These are phyloP conservation scores for Margarornis squamiger DNA, from an alignment of 2,797 vertebrate species.

Conservation along the genomic window DNA sequence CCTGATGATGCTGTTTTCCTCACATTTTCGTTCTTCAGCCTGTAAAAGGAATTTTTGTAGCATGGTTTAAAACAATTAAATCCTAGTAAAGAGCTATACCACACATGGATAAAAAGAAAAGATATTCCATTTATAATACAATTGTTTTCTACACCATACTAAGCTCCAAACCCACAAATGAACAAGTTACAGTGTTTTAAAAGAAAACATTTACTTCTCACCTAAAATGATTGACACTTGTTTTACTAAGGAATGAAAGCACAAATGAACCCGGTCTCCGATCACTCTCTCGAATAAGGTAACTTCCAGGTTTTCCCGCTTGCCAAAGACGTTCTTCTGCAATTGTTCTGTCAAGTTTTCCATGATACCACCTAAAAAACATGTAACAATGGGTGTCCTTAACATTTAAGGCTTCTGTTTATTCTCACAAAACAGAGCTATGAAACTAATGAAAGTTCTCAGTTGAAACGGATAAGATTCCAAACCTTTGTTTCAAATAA, in stretches of 20 bases:
- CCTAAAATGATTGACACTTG: constrained; percentile 96
- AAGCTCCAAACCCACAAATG: not conserved
- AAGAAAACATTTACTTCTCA: constrained; percentile 65
- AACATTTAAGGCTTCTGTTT: not conserved
- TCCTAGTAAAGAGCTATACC: not conserved
- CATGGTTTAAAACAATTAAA: constrained; percentile 11
- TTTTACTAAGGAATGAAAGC: constrained; percentile 96
- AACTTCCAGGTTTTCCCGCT: constrained; percentile 91
- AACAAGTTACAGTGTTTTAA: not conserved
- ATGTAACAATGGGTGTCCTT: not conserved
- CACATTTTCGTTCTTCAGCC: not conserved
- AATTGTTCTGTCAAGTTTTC: constrained; percentile 95
- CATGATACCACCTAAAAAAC: constrained; percentile 94
- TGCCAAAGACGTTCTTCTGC: constrained; percentile 94
- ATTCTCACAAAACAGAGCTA: not conserved
- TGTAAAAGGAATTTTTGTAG: not conserved
- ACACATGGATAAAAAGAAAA: not conserved
- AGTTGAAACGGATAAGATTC: not conserved
- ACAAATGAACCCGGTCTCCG: constrained; percentile 96
- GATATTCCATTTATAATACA: not conserved
- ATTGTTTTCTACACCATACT: not conserved
- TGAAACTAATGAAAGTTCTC: not conserved
- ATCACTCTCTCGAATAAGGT: constrained; percentile 98
- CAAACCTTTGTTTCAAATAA: not conserved
- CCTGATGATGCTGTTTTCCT: not conserved